Base-by-base conservation (phyloP, 2,113 vertebrate species). In the Oryzias celebensis region DNA sequence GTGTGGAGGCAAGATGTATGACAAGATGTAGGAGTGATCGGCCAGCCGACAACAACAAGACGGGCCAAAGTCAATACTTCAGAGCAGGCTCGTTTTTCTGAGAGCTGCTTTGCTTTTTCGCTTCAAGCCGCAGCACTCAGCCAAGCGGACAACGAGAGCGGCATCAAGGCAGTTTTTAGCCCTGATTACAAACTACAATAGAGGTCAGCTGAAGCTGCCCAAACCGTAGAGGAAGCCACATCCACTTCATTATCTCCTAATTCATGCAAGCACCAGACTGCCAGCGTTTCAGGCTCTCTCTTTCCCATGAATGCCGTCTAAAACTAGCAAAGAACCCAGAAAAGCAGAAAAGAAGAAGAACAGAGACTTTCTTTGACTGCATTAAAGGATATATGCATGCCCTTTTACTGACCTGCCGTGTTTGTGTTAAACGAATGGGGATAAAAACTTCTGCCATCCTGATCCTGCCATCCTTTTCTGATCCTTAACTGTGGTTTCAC, bases 161-260 rank as follows among this genome's bases (percentile, higher is more conserved):
- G 79, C 79, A 62, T 62, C 45, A 2, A 61, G 71, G 67, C 74
- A 75, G 77, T 75, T 73, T 87, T 85, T 75, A 75, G 73, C 79
- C 70, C 31, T 75, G 82, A 88, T 90, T 87, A 90, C 73, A 88
- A 88, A 84, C 81, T 82, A 68, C 77, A 75, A 70, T 54, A 53
- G 71, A 84, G 57, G 65, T 84, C 62, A 55, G 31, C 62, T 70
- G 61, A 73, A 81, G 77, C 54, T 58, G 52, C 61, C 64, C 71
- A 69, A 63, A 59, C 58, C 23, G 18, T 68, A 59, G 15, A 72
- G 64, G 36, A 44, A 66, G 48, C 59, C 43, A 71, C 41, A 62
- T 52, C 62, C 68, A 47, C 59, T 78, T 80, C 71, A 83, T 83
- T 68, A 73, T 73, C 65, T 68, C 54, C 50, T 68, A 42, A 65